phyloP scores from a whole-genome alignment of 2,797 vertebrate species.

The Thaleichthys pacificus region DNA sequence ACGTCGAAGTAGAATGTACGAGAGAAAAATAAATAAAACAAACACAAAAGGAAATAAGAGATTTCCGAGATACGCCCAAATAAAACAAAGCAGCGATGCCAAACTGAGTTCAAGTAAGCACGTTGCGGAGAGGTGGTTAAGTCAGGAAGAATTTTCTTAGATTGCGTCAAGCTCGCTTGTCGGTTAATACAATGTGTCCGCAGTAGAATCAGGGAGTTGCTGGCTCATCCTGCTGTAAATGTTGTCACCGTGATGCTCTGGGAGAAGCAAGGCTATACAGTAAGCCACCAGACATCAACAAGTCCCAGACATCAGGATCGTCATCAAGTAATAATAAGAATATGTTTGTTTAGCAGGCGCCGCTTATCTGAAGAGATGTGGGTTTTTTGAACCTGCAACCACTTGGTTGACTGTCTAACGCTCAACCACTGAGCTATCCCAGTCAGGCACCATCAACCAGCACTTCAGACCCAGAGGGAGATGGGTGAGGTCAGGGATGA shows the following conservation, averaged over 20 bases:
- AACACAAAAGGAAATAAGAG: conserved; percentile 38
- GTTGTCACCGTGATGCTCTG: conserved; percentile 23
- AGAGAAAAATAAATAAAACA: conserved; percentile 29
- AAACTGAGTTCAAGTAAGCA: conserved; percentile 62
- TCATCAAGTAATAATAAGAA: no score
- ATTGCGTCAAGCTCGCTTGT: conserved; percentile 21
- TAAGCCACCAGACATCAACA: not conserved
- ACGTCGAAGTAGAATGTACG: conserved; percentile 13
- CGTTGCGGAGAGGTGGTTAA: conserved; percentile 17
- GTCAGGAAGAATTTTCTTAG: conserved; percentile 18
- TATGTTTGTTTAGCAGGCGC: no score
- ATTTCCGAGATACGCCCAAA: conserved; percentile 21
- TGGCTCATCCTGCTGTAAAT: conserved; percentile 24
- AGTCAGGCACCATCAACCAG: no score
- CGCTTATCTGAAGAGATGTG: no score
- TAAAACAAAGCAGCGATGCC: conserved; percentile 37
- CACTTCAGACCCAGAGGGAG: no score
- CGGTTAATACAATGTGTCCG: conserved; percentile 15
- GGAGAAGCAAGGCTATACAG: conserved; percentile 8
- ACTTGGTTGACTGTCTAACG: no score
- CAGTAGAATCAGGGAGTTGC: conserved; percentile 2
- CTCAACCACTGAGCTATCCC: no score
- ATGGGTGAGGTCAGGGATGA: no score
- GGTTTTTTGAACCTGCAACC: no score
- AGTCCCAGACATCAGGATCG: no score